Base-by-base conservation (phyloP, 2,888 invertebrate species). In the Blera fallax region DNA sequence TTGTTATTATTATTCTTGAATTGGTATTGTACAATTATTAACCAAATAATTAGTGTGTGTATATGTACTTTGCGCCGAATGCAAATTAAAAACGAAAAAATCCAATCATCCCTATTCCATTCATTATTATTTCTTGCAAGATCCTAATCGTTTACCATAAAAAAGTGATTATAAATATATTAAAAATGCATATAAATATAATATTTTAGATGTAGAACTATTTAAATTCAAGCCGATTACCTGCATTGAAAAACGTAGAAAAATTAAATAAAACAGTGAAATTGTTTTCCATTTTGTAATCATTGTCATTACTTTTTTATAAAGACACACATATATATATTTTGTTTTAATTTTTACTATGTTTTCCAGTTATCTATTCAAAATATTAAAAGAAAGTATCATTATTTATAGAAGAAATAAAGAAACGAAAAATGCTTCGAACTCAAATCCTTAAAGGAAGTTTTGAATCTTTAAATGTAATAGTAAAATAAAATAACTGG, bases 1-100 rank as follows among this genome's bases (percentile, higher is more conserved):
- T 81, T 80, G 52, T 65, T 80, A 52, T 37, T 70, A 76, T 64
- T 74, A 62, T 73, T 74, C 69, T 84, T 74, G 43, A 80, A 80
- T 76, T 80, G 69, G 56, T 70, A 73, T 73, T 79, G 73, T 62
- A 62, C 69, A 50, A 58, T 60, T 60, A 64, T 62, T 81, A 76
- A 76, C 40, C 70, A 72, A 76, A 65, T 56, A 72, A 37, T 58
- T 24, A 34, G 69, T 40, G 18, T 70, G 29, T 11, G 29, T 37
- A 32, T 73, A 58, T 64, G 50, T 77, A 64, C 45, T 62, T 62
- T 45, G 48, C 43, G 32, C 64, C 56, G 32, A 21, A 32, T 32
- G 70, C 48, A 54, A 74, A 62, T 54, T 52, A 56, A 43, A 43
- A 69, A n/a, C 11, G 14, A 43, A 29, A 52, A 29, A 43, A 40